These are phyloP conservation scores for Ceratina calcarata DNA, from an alignment of 1,140 invertebrate genomes.

Conservation along the genomic window DNA sequence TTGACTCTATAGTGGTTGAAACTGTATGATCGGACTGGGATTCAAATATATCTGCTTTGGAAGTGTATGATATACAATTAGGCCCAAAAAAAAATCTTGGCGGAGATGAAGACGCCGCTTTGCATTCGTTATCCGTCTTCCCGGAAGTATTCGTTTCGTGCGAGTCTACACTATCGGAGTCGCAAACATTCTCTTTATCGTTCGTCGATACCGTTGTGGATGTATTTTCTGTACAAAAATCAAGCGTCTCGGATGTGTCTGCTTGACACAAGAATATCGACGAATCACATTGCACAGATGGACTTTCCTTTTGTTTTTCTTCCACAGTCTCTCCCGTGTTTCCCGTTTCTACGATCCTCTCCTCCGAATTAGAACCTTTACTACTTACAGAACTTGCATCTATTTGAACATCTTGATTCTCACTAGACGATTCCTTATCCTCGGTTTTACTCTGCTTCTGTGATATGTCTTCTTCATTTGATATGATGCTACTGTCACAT, in stretches of 20 bases:
- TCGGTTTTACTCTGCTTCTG: constrained; percentile 31
- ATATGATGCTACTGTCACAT: constrained; percentile 70
- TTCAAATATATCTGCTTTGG: constrained; percentile 54
- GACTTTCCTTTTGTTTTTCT: background rate
- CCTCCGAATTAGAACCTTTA: background rate
- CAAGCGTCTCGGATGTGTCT: constrained; percentile 37
- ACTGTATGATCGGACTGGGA: constrained; percentile 44
- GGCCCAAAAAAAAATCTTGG: constrained; percentile 79
- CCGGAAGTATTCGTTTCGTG: background rate
- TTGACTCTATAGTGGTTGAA: constrained; percentile 37
- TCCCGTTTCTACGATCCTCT: constrained; percentile 20
- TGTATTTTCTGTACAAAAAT: constrained; percentile 34
- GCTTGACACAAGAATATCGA: constrained; percentile 56
- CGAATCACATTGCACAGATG: constrained; percentile 60
- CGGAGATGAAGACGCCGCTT: constrained; percentile 50
- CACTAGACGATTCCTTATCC: constrained; percentile 30
- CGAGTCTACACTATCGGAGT: constrained; percentile 21
- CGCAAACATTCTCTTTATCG: constrained; percentile 33
- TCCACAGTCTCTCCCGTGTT: background rate
- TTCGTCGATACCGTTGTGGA: constrained; percentile 4
- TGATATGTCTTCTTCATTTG: constrained; percentile 75
- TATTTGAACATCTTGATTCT: constrained; percentile 28
- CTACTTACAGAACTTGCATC: constrained; percentile 30
- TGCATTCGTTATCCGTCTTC: constrained; percentile 55
- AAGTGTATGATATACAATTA: constrained; percentile 76